Conservation (phyloP, 2,797 vertebrate genomes). For the Sebastes itinus region DNA sequence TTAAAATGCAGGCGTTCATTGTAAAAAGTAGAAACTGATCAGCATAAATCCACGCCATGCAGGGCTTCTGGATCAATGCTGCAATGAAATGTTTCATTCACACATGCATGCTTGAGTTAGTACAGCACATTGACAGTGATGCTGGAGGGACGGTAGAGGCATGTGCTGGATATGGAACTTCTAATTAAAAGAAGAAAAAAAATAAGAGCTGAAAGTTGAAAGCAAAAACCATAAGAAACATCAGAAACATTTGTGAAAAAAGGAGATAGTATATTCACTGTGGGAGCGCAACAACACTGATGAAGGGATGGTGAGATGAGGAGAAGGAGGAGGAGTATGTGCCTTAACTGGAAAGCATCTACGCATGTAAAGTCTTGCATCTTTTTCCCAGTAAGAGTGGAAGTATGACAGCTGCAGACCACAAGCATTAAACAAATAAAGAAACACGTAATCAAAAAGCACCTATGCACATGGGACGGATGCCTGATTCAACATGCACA, state of each 20-base stretch:
- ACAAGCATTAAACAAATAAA: conserved; percentile 13
- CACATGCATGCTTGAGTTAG: conserved; percentile 27
- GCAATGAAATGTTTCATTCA: not conserved
- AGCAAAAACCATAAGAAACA: not conserved
- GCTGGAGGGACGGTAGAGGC: not conserved
- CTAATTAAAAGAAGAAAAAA: not conserved
- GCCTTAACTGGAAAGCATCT: conserved; percentile 19
- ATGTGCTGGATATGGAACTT: not conserved
- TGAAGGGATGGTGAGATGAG: conserved; percentile 6
- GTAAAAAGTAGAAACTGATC: not conserved
- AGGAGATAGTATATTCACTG: not conserved
- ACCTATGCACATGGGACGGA: not conserved
- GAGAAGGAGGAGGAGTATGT: not conserved
- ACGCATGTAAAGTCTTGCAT: conserved; percentile 32
- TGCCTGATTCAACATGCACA: not conserved
- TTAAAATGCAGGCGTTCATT: not conserved
- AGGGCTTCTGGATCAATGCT: conserved; percentile 7
- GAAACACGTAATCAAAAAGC: conserved; percentile 20
- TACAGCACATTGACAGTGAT: not conserved
- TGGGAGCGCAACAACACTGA: conserved; percentile 8
- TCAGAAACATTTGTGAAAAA: not conserved
- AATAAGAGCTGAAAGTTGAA: not conserved
- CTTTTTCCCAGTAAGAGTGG: conserved; percentile 17
- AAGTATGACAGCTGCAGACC: conserved; percentile 10
- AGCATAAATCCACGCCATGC: conserved; percentile 16